Percentiles rank a stretch among this genome's conserved stretches.
These are phyloP conservation scores for Zaprionus vittiger DNA, from an alignment of 1,140 invertebrate genomes.

Conservation along the genomic window DNA sequence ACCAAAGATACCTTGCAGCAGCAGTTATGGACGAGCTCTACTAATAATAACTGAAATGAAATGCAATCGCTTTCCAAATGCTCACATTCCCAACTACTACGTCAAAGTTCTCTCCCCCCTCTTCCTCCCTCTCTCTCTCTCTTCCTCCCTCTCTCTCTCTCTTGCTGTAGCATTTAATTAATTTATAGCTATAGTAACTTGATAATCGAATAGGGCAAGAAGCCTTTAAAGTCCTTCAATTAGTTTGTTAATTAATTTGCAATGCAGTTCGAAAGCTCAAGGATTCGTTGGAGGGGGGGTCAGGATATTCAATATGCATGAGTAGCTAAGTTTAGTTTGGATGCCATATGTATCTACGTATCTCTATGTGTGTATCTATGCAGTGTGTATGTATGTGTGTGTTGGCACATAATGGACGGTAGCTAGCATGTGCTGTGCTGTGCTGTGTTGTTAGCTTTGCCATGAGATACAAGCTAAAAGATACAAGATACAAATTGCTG, in stretches of 20 bases:
- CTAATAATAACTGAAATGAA: too few species aligned
- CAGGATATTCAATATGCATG: constrained; percentile 1
- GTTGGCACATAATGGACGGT: not conserved
- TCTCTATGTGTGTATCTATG: not conserved
- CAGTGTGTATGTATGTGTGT: too few species aligned
- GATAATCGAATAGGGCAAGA: not conserved
- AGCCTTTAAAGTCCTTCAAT: constrained; percentile 1
- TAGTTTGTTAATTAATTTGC: constrained; percentile 4
- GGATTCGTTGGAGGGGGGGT: not conserved
- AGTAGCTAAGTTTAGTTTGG: not conserved
- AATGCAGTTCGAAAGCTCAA: not conserved
- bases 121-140: not conserved
- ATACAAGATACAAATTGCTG: constrained; percentile 10
- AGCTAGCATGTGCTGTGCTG: not conserved
- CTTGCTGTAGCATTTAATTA: not conserved
- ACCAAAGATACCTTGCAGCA: too few species aligned
- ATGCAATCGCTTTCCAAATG: too few species aligned
- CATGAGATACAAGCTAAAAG: not conserved
- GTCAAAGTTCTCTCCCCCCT: not conserved
- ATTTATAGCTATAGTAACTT: not conserved
- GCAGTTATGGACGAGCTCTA: too few species aligned
- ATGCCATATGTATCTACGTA: not conserved
- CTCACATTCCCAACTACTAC: too few species aligned
- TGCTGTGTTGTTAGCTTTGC: not conserved
- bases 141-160: not conserved